A percentile compares a stretch with the other conserved stretches of the same genome.
Conservation (phyloP, 2,888 invertebrate genomes). For the Meandrusa payeni region DNA sequence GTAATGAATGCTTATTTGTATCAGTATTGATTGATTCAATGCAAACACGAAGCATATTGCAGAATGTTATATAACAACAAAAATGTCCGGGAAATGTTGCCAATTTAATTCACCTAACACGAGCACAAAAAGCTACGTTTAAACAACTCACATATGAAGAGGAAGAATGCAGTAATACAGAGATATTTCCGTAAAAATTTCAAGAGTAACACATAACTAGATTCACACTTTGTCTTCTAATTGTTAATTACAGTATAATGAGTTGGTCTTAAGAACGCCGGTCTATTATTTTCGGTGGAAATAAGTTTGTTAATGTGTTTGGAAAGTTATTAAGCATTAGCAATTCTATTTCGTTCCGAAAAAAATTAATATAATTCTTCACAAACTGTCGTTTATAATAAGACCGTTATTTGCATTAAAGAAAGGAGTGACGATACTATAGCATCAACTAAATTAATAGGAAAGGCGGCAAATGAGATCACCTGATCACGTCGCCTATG, state of each 20-base stretch:
- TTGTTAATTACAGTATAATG: slow-evolving; percentile 18
- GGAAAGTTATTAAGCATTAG: slow-evolving; percentile 25
- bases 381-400: slow-evolving; percentile 5
- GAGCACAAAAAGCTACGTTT: not conserved
- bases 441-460: too few relatives aligned
- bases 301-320: slow-evolving; percentile 8
- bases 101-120: not conserved
- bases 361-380: slow-evolving; percentile 3
- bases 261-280: slow-evolving; percentile 8
- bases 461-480: too few relatives aligned
- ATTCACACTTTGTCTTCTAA: slow-evolving; percentile 9
- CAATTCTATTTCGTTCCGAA: not conserved
- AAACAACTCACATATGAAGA: not conserved
- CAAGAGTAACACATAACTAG: not conserved
- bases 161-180: slow-evolving; percentile 1
- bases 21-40: slow-evolving; percentile 13
- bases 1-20: too few relatives aligned
- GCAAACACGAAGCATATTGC: slow-evolving; percentile 17
- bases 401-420: slow-evolving; percentile 8
- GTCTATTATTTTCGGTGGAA: slow-evolving; percentile 11
- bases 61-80: slow-evolving; percentile 23
- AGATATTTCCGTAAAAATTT: slow-evolving; percentile 5
- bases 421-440: too few relatives aligned
- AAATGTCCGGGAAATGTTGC: not conserved
- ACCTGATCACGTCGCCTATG: too few relatives aligned